Base-by-base conservation (phyloP, 23 tunicate genomes). In the Corella eumyota region DNA sequence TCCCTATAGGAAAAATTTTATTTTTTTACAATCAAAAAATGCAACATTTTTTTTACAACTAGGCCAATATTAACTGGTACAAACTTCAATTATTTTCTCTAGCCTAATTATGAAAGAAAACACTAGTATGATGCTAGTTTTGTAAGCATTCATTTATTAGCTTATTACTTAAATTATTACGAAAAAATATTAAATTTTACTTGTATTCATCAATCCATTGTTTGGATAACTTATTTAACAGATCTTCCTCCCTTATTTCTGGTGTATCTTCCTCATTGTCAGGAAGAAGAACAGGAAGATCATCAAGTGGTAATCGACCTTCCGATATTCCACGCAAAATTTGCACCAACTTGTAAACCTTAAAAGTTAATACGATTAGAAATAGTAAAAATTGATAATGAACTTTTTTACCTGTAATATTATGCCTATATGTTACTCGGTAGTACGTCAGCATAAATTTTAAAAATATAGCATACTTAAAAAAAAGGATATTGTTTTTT, bases 271-370 rank as follows among this genome's bases (percentile, higher is more conserved):
- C 60, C 4, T 77, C 77, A 27, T 58, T 69, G 11, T 67, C 79
- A 13, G 45, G 68, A 30, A 32, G 56, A 33, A 74, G 19, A 67
- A 73, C 76, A 5, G 92, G 92, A 40, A 82, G 27, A n/a, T 64
- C 73, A 30, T 68, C 63, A 66, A 82, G 26, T 6, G 92, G 81
- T n/a, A 82, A 11, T 15, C 60, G 65, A 29, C 92, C 92, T 55
- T 62, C 66, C 9, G 76, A 70, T n/a, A 74, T 68, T 19, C 69
- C 81, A 6, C 78, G 73, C 3, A 82, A 36, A 29, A 68, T 74
- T 46, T 68, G 22, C 1, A 82, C 61, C 33, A 82, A 15, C 6
- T 30, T 30, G 32, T 62, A 61, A 30, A 68, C 66, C 92, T 82
- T 52, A 25, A 40, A 28, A 9, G 25, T 46, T 32, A 15, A 3